Percentiles rank a stretch among this genome's conserved stretches.
These are phyloP conservation scores for Odocoileus virginianus DNA, from an alignment of 2,113 vertebrate species.

Conservation along the genomic window DNA sequence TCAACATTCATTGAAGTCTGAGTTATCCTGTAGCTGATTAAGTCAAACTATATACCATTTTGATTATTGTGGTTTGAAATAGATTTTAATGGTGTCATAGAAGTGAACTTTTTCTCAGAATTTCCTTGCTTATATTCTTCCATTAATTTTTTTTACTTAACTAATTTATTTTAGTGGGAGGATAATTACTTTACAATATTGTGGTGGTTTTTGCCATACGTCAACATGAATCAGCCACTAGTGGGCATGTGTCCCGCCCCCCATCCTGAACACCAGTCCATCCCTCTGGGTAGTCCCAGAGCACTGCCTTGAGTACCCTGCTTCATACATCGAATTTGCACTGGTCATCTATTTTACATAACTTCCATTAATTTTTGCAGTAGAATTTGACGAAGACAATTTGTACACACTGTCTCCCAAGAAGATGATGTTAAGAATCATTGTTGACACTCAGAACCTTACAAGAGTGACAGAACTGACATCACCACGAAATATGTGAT, in stretches of 20 bases:
- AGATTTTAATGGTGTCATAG: neutral
- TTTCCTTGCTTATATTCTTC: neutral
- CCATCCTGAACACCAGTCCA: neutral
- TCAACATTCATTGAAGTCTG: neutral
- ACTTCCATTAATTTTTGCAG: neutral
- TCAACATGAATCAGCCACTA: neutral
- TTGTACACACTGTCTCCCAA: neutral
- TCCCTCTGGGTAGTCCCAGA: neutral
- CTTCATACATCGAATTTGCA: neutral
- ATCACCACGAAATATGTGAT: neutral
- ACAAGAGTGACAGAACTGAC: neutral
- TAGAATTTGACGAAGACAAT: neutral
- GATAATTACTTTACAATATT: neutral
- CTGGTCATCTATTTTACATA: neutral
- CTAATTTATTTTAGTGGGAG: neutral
- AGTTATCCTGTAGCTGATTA: neutral
- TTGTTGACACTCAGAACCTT: neutral
- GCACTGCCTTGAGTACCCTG: neutral
- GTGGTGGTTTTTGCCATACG: neutral
- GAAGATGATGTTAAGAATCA: neutral
- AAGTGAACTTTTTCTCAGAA: neutral
- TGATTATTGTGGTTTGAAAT: neutral
- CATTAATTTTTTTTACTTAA: neutral
- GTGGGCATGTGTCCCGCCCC: neutral
- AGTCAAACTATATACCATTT: neutral